Evolutionary conservation across 1,140 invertebrate species (phyloP), one percentile per base, ranked within the genome.

Genomic region (Archivesica marissinica): DNA sequence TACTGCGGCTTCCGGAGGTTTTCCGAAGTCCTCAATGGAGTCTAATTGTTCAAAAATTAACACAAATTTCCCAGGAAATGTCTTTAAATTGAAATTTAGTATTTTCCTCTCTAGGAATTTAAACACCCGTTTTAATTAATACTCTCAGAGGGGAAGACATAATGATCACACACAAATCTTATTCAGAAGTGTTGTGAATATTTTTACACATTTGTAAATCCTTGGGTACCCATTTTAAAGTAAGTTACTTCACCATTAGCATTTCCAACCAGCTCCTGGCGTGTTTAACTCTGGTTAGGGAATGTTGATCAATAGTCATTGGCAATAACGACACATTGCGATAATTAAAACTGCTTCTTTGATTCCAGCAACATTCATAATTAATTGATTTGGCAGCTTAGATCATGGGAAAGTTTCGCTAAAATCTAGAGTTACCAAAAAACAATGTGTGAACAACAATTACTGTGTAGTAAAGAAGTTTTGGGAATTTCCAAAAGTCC

Each of bases 121-220:
- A 64, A 64, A 64, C 59, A 64, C 59, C 59, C 59, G 28, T 64
- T 64, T 64, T 64, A 64, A 64, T 64, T 64, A 64, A 64, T 64
- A 30, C 59, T 1, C 25, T 64, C 59, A 64, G 28, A 64, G 33
- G 59, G 59, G 59, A 64, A 64, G 38, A 64, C 20, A 64, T 35
- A 64, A 35, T 35, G 59, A 35, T 25, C 59, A 4, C 20, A 35
- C 33, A 64, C 33, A 64, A 35, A 35, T 13, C 11, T 35, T 35
- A 17, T 35, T 64, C 4, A 11, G 20, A 35, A 11, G 33, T 4
- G 6, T 64, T 33, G 59, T 35, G 59, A 17, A 35, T 4, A 35
- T 25, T 64, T 64, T 35, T 35, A 64, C 59, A 35, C 59, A 35
- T 64, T 35, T 17, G 11, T 35, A 35, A 35, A 33, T 35, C 30